These are phyloP conservation scores for Philhelius pedissequus DNA, from an alignment of 2,888 invertebrate species.

Conservation along the genomic window DNA sequence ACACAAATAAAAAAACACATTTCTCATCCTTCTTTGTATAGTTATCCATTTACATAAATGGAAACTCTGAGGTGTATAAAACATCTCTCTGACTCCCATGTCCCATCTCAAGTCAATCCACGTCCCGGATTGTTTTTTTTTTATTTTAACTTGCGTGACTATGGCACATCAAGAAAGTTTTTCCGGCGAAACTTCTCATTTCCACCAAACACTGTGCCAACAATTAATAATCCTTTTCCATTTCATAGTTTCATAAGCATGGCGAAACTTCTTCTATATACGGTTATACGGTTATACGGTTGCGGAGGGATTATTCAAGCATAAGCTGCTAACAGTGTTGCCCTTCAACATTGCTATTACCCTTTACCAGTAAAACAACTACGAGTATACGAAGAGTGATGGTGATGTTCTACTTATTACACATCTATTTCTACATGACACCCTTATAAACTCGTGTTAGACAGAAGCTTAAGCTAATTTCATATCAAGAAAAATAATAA, in stretches of 20 bases:
- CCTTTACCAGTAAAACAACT: constrained; percentile 23
- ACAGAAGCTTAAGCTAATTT: constrained; percentile 60
- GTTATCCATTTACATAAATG: constrained; percentile 16
- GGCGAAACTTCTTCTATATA: constrained; percentile 31
- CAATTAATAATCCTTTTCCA: constrained; percentile 65
- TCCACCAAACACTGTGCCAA: constrained; percentile 36
- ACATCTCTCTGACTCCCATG: neutral
- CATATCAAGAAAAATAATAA: constrained; percentile 53
- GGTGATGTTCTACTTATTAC: constrained; percentile 4
- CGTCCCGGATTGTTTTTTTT: neutral
- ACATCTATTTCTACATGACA: too few species aligned
- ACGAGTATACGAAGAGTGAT: constrained; percentile 16
- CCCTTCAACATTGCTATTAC: constrained; percentile 48
- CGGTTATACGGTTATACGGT: neutral
- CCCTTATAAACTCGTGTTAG: constrained; percentile 26
- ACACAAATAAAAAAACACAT: neutral
- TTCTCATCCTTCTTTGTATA: neutral
- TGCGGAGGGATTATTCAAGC: constrained; percentile 36
- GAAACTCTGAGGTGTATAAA: constrained; percentile 30
- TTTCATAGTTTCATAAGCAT: constrained; percentile 59
- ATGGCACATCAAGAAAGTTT: constrained; percentile 57
- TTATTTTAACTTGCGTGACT: constrained; percentile 67
- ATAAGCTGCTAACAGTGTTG: constrained; percentile 54
- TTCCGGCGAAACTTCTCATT: constrained; percentile 60
- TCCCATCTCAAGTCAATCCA: too few species aligned